phyloP scores from a whole-genome alignment of 2,797 vertebrate genomes.

The Argentina silus region DNA sequence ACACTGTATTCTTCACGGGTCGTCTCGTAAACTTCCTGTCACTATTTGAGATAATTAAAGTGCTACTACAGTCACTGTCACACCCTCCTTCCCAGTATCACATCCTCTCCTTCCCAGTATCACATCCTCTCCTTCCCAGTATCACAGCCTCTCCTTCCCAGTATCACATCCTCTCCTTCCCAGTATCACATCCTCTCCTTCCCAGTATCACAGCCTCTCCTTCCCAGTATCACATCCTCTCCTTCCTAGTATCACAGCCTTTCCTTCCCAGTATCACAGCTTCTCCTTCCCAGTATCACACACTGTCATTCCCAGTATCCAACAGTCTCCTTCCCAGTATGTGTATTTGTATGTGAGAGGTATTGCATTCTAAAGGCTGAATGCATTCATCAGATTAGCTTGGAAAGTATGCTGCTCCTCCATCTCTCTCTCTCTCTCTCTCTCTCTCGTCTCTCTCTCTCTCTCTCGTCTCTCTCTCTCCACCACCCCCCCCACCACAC shows the following conservation, averaged over 20 bases:
- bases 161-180: not conserved
- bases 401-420: not conserved
- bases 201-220: too few relatives aligned
- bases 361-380: not conserved
- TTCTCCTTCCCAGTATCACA: too few relatives aligned
- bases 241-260: too few relatives aligned
- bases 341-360: not conserved
- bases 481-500: slow-evolving; percentile 36
- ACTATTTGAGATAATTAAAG: not conserved
- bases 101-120: not conserved
- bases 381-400: not conserved
- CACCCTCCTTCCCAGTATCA: not conserved
- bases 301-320: not conserved
- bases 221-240: not conserved
- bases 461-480: slow-evolving; percentile 49
- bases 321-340: too few relatives aligned
- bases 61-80: not conserved
- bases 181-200: not conserved
- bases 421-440: not conserved
- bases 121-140: not conserved
- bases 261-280: not conserved
- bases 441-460: slow-evolving; percentile 46
- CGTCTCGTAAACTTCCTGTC: not conserved
- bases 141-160: not conserved
- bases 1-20: slow-evolving; percentile 12